Evolutionary conservation across 2,797 vertebrate species (phyloP), one percentile per base, ranked within the genome.

Genomic region (Hippocampus kuda): DNA sequence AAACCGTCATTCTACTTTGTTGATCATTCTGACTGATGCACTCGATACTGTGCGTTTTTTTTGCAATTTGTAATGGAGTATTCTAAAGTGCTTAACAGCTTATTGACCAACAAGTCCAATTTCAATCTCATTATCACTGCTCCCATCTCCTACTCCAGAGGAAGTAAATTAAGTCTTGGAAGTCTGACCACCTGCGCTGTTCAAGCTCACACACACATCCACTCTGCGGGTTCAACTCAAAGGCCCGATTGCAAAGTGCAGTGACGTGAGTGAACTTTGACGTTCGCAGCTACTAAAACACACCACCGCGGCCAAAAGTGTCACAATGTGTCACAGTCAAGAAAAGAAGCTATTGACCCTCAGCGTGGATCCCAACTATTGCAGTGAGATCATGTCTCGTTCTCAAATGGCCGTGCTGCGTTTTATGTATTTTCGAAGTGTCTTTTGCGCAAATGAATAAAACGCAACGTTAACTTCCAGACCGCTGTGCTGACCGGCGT

Each of bases 51-150:
- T 56, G 54, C n/a, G 9, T 38, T 38, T 38, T 38, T n/a, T 27
- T 59, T 30, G 56, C 26, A 30, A 7, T 61, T 38, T 82, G 77
- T 76, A 67, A 41, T 68, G 64, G 80, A 79, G 85, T 73, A 79
- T 68, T 77, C 72, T 73, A 72, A 72, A 81, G 79, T 77, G 73
- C 60, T 53, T 53, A 68, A 73, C 85, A 86, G 87, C 90, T 89
- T 89, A 89, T 86, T 54, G 80, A 75, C 72, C 73, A 48, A 26
- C 13, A 84, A 87, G 86, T 88, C 83, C 87, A 88, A 88, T 88
- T 85, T 88, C 89, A 82, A 89, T 89, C 87, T 91, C 86, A 88
- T 88, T 88, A 90, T 90, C 87, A 81, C 81, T 76, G 78, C 84
- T 88, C 86, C 63, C 81, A 84, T 88, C 87, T 87, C 81, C 82